Percentiles rank a stretch among this genome's conserved stretches.
These are phyloP conservation scores for Morus bassanus DNA, from an alignment of 2,797 vertebrate genomes.

Conservation along the genomic window DNA sequence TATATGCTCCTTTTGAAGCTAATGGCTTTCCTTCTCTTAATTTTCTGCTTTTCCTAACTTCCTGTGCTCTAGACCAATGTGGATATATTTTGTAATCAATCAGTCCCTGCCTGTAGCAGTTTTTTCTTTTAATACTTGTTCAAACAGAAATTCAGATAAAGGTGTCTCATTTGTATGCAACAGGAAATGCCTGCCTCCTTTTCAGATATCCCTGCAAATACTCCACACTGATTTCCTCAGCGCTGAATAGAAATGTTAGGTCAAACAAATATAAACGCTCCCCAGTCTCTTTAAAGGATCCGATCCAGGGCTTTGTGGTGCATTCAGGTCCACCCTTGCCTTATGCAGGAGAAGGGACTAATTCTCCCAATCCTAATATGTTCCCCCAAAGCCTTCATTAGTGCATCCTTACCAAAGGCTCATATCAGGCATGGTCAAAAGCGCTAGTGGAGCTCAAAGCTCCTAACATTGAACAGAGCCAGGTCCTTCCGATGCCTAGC, in stretches of 20 bases:
- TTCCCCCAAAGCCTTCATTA: not conserved
- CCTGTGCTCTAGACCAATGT: constrained; percentile 48
- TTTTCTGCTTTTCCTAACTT: constrained; percentile 64
- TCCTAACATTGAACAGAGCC: not conserved
- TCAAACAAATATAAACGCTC: constrained; percentile 11
- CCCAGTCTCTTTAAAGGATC: constrained; percentile 1
- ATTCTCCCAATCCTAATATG: not conserved
- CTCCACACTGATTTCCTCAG: constrained; percentile 48
- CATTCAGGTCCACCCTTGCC: not conserved
- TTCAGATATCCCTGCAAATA: constrained; percentile 74
- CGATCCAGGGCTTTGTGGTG: not conserved
- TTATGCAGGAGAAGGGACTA: not conserved
- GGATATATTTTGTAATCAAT: constrained; percentile 72
- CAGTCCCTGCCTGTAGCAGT: constrained; percentile 64
- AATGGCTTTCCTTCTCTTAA: constrained; percentile 36
- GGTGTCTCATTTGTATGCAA: constrained; percentile 70
- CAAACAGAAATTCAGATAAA: constrained; percentile 80
- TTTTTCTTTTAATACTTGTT: constrained; percentile 72
- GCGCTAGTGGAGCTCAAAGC: not conserved
- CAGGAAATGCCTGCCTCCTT: constrained; percentile 75
- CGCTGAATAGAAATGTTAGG: not conserved
- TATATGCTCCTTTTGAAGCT: constrained; percentile 43
- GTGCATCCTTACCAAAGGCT: not conserved
- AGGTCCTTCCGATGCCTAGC: not conserved
- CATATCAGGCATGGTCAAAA: rapidly evolving